These are phyloP conservation scores for Apocrypta bakeri DNA, from an alignment of 1,140 invertebrate species.

Conservation along the genomic window DNA sequence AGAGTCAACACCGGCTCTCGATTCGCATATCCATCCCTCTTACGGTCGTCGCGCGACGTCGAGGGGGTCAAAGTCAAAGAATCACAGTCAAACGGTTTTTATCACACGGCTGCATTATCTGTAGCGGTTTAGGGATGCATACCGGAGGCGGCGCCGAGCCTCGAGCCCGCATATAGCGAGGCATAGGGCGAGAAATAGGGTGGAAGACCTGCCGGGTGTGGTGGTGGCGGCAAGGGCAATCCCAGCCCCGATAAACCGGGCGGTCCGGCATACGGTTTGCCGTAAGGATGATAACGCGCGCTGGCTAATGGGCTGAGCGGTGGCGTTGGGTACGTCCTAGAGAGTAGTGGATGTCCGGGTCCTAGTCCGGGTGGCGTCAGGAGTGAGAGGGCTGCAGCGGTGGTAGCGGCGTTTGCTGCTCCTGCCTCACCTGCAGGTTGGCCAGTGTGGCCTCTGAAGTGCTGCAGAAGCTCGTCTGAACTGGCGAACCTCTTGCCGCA, in stretches of 20 bases:
- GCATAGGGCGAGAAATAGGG: slow-evolving; percentile 88
- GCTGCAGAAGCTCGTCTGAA: slow-evolving; percentile 92
- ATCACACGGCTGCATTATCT: slow-evolving; percentile 6
- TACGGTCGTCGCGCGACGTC: neutral
- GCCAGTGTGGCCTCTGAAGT: slow-evolving; percentile 90
- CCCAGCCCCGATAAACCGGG: slow-evolving; percentile 77
- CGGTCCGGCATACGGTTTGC: slow-evolving; percentile 78
- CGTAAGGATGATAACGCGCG: slow-evolving; percentile 90
- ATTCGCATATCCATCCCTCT: neutral
- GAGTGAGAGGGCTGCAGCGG: slow-evolving; percentile 75
- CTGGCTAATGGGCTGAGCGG: slow-evolving; percentile 88
- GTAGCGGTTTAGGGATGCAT: slow-evolving; percentile 76
- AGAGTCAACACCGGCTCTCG: neutral
- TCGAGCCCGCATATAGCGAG: slow-evolving; percentile 86
- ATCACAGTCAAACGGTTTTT: slow-evolving; percentile 49
- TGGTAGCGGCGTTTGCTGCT: slow-evolving; percentile 67
- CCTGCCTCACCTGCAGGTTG: slow-evolving; percentile 60
- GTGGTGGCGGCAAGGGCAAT: slow-evolving; percentile 78
- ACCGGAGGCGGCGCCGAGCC: slow-evolving; percentile 82
- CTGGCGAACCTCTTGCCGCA: slow-evolving; percentile 93
- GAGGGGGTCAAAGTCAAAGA: slow-evolving; percentile 45
- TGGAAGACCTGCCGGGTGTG: slow-evolving; percentile 75
- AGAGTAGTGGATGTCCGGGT: slow-evolving; percentile 81
- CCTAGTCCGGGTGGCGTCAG: slow-evolving; percentile 71
- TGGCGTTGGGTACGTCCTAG: slow-evolving; percentile 89